These are phyloP conservation scores for Drosophila hawaiiensis DNA, from an alignment of 2,888 invertebrate genomes.

Conservation along the genomic window DNA sequence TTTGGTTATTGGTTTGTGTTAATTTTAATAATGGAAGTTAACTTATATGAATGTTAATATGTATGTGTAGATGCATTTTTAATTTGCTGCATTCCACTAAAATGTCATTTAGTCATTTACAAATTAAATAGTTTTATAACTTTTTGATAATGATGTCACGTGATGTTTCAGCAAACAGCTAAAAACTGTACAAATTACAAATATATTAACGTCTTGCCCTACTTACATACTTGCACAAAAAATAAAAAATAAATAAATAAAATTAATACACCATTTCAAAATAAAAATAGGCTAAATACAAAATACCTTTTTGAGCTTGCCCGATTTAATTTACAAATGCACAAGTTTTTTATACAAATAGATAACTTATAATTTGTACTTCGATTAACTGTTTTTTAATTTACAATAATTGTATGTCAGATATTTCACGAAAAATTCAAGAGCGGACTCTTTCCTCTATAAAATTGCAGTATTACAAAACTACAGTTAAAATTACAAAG, in stretches of 20 bases:
- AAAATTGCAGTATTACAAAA: constrained; percentile 23
- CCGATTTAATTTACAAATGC: constrained; percentile 9
- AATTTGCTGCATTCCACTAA: background rate
- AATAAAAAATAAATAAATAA: background rate
- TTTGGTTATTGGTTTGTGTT: no score
- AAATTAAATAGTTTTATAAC: background rate
- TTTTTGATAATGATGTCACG: background rate
- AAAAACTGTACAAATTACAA: background rate
- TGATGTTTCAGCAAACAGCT: background rate
- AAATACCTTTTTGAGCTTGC: constrained; percentile 32
- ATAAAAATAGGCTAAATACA: constrained; percentile 14
- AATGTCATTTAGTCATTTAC: background rate
- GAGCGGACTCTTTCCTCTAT: constrained; percentile 17
- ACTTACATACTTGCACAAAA: background rate
- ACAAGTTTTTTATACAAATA: background rate
- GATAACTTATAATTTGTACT: constrained; percentile 12
- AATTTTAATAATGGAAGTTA: no score
- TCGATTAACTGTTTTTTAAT: constrained; percentile 12
- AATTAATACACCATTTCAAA: constrained; percentile 19
- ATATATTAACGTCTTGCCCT: constrained; percentile 2
- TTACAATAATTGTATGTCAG: constrained; percentile 18
- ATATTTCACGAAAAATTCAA: constrained; percentile 14
- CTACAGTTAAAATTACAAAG: constrained; percentile 17
- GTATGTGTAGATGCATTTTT: constrained; percentile 2
- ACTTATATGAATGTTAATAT: background rate